phyloP scores from a whole-genome alignment of 2,797 vertebrate genomes.

The Pseudomugil tenellus region DNA sequence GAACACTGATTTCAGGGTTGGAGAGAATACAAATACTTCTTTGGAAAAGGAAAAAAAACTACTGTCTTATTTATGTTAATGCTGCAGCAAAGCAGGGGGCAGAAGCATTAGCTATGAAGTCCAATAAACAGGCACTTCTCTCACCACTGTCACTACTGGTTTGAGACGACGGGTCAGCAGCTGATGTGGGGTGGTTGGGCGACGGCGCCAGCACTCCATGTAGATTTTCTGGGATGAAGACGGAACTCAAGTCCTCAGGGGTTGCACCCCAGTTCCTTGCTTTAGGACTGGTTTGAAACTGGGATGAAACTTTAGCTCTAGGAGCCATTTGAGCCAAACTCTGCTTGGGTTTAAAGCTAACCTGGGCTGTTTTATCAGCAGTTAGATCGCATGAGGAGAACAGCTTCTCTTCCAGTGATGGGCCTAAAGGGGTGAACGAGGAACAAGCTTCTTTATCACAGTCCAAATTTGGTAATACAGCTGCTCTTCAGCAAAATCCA shows the following conservation, averaged over 20 bases:
- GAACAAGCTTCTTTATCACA: conserved; percentile 59
- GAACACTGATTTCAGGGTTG: conserved; percentile 28
- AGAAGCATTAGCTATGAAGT: conserved; percentile 48
- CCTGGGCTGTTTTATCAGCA: conserved; percentile 85
- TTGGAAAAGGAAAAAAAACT: conserved; percentile 32
- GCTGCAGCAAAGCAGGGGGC: conserved; percentile 45
- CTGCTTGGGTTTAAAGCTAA: conserved; percentile 86
- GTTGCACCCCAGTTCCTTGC: conserved; percentile 83
- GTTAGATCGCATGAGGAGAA: conserved; percentile 89
- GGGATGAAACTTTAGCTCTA: conserved; percentile 79
- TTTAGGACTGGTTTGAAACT: conserved; percentile 84
- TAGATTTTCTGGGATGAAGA: conserved; percentile 78
- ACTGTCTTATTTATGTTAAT: conserved; percentile 50
- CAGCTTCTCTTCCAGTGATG: conserved; percentile 92
- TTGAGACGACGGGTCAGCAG: conserved; percentile 74
- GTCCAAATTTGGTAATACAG: not conserved
- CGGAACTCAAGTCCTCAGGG: conserved; percentile 82
- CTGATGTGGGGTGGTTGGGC: conserved; percentile 68
- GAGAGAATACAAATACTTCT: conserved; percentile 46
- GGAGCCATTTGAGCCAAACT: conserved; percentile 77
- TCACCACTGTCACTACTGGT: conserved; percentile 89
- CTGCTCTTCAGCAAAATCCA: not conserved
- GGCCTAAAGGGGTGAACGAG: conserved; percentile 85
- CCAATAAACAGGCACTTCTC: conserved; percentile 76
- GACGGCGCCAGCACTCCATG: conserved; percentile 47